A percentile compares a stretch with the other conserved stretches of the same genome.
Evolutionary conservation across 1,140 invertebrate species (phyloP).

Genomic region (Ceratosolen solmsi): DNA sequence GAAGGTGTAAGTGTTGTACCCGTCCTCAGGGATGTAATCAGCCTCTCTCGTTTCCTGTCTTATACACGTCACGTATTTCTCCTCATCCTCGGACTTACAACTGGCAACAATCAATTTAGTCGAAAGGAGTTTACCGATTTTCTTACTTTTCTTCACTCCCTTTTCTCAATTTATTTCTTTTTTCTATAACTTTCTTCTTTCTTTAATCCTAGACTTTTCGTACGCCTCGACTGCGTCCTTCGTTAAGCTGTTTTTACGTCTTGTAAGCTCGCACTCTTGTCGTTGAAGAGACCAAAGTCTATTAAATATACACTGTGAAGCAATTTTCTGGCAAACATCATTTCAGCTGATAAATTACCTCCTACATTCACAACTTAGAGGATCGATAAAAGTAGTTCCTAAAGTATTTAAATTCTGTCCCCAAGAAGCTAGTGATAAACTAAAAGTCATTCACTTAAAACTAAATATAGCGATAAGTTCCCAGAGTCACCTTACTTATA

Average conservation of each 20-base stretch:
- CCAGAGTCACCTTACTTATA: neutral
- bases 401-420: constrained; percentile 11
- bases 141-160: neutral
- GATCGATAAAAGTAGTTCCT: constrained; percentile 11
- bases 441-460: neutral
- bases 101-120: constrained; percentile 51
- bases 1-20: constrained; percentile 11
- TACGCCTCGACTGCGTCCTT: constrained; percentile 4
- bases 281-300: constrained; percentile 6
- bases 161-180: neutral
- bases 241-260: constrained; percentile 49
- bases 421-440: neutral
- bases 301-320: constrained; percentile 23
- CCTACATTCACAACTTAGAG: neutral
- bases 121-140: constrained; percentile 46
- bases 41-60: constrained; percentile 38
- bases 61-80: constrained; percentile 49
- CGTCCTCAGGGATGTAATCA: constrained; percentile 49
- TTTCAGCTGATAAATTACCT: constrained; percentile 26
- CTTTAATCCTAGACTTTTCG: neutral
- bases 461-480: neutral
- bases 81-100: constrained; percentile 38
- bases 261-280: constrained; percentile 15
- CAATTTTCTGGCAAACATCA: constrained; percentile 19
- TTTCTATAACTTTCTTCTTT: constrained; percentile 1